Evolutionary conservation across 2,888 invertebrate species (phyloP), one percentile per base, ranked within the genome.

Genomic region (Disparrhopalites patrizii): DNA sequence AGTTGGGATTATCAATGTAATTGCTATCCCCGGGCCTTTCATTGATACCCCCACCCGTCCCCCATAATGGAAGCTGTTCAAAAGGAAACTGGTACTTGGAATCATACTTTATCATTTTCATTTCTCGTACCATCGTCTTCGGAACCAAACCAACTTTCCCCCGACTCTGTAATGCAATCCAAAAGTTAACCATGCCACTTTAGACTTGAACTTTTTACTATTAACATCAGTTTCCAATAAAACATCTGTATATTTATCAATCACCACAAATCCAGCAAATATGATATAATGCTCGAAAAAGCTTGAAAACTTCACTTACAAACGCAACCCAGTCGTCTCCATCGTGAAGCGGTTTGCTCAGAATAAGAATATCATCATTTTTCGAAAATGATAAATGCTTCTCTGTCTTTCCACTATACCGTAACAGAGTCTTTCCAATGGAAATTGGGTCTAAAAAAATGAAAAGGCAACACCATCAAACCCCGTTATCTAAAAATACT

Each of bases 91-190:
- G 64, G 55, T 60, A 69, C 28, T 66, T 67, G 2, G 56, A 51
- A 7, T 63, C 51, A 38, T 28, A 67, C 50, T 73, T 72, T 20
- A 52, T 62, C 66, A 73, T 69, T 38, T 68, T 70, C 33, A 70
- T 69, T 58, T 74, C 74, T 40, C 71, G 62, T 0, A 74, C 60
- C 69, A 70, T 69, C 10, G 47, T 64, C 30, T 68, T 70, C 3
- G 74, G 74, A 20, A 73, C 71, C n/a, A 74, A 51, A 15, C 74
- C 74, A 15, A 72, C 62, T 62, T 70, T 73, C 31, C 67, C 67
- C n/a, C 71, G 66, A 51, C 70, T 62, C 73, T 74, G n/a, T n/a
- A n/a, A n/a, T n/a, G n/a, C n/a, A n/a, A n/a, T n/a, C n/a, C n/a
- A n/a, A n/a, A n/a, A n/a, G n/a, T n/a, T n/a, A n/a, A n/a, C n/a